phyloP scores from a whole-genome alignment of 2,797 vertebrate species.

The Premnoplex brunnescens region DNA sequence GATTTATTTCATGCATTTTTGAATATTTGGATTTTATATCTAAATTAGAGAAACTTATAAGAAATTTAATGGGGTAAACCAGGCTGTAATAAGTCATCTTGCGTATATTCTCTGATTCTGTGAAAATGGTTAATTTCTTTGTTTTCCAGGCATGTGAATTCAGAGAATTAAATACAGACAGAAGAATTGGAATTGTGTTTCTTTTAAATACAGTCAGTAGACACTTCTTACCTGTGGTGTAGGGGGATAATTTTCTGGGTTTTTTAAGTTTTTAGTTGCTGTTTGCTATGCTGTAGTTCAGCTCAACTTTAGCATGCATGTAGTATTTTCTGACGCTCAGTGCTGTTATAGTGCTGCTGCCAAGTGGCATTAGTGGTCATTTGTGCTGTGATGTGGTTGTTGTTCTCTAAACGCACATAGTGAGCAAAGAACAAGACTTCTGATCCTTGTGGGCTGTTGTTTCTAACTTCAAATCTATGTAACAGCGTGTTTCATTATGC shows the following conservation, averaged over 20 bases:
- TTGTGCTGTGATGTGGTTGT: background rate
- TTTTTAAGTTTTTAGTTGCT: background rate
- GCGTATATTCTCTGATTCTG: background rate
- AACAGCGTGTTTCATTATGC: background rate
- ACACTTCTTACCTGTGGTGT: background rate
- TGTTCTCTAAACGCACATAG: background rate
- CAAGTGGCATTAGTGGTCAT: background rate
- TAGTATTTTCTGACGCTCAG: background rate
- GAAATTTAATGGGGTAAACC: background rate
- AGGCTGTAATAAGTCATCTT: background rate
- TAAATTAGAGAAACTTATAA: background rate
- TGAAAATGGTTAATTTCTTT: background rate
- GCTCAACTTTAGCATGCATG: background rate
- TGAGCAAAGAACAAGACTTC: background rate
- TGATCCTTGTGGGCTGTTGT: background rate
- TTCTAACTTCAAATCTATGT: background rate
- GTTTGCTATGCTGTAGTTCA: background rate
- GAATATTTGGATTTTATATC: background rate
- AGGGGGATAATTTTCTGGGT: background rate
- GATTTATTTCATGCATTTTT: background rate
- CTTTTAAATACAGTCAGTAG: background rate
- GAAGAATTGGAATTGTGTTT: background rate
- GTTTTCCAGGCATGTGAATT: background rate
- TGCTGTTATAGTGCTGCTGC: background rate
- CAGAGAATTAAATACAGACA: background rate